These are phyloP conservation scores for Origma solitaria DNA, from an alignment of 2,113 vertebrate genomes.

Conservation along the genomic window DNA sequence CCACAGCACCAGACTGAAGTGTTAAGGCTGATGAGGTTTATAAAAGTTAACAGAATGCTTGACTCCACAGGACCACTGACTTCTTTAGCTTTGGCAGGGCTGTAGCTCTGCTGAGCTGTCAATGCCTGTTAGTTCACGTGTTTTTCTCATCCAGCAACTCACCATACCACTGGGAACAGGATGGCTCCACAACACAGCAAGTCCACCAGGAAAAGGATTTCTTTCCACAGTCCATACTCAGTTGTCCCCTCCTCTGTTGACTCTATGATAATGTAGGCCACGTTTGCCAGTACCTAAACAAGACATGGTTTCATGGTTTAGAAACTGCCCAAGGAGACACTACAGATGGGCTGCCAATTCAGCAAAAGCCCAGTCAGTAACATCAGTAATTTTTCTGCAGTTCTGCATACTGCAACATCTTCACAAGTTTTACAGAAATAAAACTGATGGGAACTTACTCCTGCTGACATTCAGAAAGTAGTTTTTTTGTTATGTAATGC, in stretches of 20 bases:
- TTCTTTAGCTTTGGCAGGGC: not conserved
- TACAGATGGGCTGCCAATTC: not conserved
- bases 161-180: slow-evolving; percentile 88
- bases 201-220: slow-evolving; percentile 85
- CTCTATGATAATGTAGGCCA: slow-evolving; percentile 87
- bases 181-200: slow-evolving; percentile 87
- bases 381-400: not conserved
- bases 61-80: not conserved
- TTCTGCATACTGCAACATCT: not conserved
- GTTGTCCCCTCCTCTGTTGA: slow-evolving; percentile 85
- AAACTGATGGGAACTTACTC: not conserved
- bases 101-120: not conserved
- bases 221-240: slow-evolving; percentile 84
- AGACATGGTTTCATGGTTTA: not conserved
- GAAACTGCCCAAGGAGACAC: not conserved
- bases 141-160: slow-evolving; percentile 2
- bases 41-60: not conserved
- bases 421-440: not conserved
- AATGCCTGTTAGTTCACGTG: not conserved
- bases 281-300: slow-evolving; percentile 81
- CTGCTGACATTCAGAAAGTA: not conserved
- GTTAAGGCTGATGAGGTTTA: not conserved
- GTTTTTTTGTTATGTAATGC: not conserved
- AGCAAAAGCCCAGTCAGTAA: not conserved
- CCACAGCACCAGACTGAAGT: not conserved